Evolutionary conservation across 2,888 invertebrate species (phyloP).

Genomic region (Polydrusus tereticollis): DNA sequence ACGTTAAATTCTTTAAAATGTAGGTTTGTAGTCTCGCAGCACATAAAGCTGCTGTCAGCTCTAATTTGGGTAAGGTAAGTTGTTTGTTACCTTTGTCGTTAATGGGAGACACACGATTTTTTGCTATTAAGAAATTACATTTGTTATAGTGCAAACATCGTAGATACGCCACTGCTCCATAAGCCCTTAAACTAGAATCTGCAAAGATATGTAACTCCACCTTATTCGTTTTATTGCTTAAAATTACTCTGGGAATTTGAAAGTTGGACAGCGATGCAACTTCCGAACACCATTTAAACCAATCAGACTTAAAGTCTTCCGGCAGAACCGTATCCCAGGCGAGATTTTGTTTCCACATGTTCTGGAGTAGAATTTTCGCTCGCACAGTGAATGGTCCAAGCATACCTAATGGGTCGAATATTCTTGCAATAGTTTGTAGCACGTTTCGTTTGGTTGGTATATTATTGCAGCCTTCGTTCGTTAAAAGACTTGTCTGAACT

Average conservation of each 20-base stretch:
- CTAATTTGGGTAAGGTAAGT: not conserved
- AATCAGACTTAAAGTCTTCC: not conserved
- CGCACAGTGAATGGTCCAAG: not conserved
- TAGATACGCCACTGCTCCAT: not conserved
- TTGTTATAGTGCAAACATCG: not conserved
- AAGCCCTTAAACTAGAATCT: not conserved
- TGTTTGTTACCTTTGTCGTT: not conserved
- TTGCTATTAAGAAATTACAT: not conserved
- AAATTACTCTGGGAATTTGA: no score
- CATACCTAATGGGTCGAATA: not conserved
- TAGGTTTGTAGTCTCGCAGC: not conserved
- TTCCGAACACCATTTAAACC: not conserved
- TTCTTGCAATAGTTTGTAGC: not conserved
- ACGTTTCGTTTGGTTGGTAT: not conserved
- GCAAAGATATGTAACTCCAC: not conserved
- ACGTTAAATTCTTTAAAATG: not conserved
- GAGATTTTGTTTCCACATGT: not conserved
- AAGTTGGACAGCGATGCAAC: not conserved
- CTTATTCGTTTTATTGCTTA: no score
- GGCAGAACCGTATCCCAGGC: not conserved
- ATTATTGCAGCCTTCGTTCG: no score
- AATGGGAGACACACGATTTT: not conserved
- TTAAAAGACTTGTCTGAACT: no score
- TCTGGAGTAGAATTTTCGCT: not conserved
- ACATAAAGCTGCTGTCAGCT: not conserved